A percentile compares a stretch with the other conserved stretches of the same genome.
Conservation (phyloP, 2,888 invertebrate species). For the Arge pagana region DNA sequence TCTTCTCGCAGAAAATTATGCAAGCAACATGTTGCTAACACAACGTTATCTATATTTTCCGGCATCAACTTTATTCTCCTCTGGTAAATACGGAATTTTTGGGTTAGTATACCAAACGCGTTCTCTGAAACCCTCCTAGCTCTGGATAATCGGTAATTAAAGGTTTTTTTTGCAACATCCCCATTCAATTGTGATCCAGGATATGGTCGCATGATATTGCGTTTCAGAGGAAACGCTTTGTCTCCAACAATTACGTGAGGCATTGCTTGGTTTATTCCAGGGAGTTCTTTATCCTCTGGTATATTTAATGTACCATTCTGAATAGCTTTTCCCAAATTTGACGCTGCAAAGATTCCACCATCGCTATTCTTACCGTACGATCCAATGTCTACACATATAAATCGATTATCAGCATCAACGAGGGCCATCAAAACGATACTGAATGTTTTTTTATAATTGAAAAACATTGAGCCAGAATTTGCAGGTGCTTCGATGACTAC, state of each 20-base stretch:
- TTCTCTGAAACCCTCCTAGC: conserved; percentile 21
- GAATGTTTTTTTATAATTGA: conserved; percentile 18
- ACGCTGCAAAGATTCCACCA: conserved; percentile 33
- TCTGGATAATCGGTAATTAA: conserved; percentile 22
- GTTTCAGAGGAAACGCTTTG: conserved; percentile 26
- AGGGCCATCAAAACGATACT: conserved; percentile 28
- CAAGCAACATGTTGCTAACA: conserved; percentile 23
- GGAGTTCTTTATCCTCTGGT: not conserved
- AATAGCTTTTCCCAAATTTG: conserved; percentile 31
- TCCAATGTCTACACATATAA: conserved; percentile 34
- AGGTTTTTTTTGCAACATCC: conserved; percentile 23
- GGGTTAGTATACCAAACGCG: conserved; percentile 25
- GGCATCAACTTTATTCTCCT: conserved; percentile 14
- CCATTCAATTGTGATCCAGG: conserved; percentile 19
- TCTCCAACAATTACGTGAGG: conserved; percentile 23
- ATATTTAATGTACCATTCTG: conserved; percentile 8
- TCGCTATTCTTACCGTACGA: conserved; percentile 36
- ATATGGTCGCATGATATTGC: conserved; percentile 29
- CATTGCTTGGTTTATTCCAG: not conserved
- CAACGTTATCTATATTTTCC: conserved; percentile 21
- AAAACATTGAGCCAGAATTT: conserved; percentile 15
- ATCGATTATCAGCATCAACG: conserved; percentile 33
- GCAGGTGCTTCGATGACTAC: conserved; percentile 8
- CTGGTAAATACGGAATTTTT: conserved; percentile 23
- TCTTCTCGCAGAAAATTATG: conserved; percentile 27